Conservation (phyloP, 2,888 invertebrate species). For the Yponomeuta sedellus region DNA sequence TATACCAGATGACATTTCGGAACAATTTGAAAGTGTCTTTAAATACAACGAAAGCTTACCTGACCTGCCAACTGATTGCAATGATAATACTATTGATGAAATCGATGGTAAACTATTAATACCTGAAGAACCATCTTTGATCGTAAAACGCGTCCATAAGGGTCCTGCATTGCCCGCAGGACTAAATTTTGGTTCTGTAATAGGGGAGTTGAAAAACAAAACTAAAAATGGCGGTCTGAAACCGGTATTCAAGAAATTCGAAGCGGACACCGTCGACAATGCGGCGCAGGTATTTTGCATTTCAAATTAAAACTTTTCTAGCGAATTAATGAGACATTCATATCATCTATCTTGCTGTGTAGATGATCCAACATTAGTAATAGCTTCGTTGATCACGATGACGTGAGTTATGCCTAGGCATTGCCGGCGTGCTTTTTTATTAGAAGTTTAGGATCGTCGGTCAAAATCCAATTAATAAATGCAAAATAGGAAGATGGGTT, state of each 20-base stretch:
- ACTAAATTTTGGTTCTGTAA: constrained; percentile 64
- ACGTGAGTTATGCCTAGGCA: too few species aligned
- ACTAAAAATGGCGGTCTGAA: constrained; percentile 59
- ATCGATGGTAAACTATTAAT: constrained; percentile 21
- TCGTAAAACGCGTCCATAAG: constrained; percentile 45
- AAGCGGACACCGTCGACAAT: constrained; percentile 33
- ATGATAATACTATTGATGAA: constrained; percentile 14
- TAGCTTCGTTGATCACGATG: not conserved
- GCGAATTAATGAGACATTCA: not conserved
- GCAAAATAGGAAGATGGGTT: too few species aligned
- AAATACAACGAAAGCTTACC: not conserved
- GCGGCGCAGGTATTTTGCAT: constrained; percentile 47
- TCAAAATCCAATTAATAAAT: too few species aligned
- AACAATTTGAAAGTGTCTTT: not conserved
- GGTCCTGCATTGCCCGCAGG: constrained; percentile 53
- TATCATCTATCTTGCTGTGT: not conserved
- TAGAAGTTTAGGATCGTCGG: too few species aligned
- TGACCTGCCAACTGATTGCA: not conserved
- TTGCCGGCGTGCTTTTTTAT: too few species aligned
- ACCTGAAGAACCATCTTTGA: constrained; percentile 42
- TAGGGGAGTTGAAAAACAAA: constrained; percentile 64
- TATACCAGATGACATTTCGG: not conserved
- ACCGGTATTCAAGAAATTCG: constrained; percentile 67
- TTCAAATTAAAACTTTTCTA: constrained; percentile 12
- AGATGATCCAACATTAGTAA: not conserved